Evolutionary conservation across 2,113 vertebrate species (phyloP).

Genomic region (Otus sunia): DNA sequence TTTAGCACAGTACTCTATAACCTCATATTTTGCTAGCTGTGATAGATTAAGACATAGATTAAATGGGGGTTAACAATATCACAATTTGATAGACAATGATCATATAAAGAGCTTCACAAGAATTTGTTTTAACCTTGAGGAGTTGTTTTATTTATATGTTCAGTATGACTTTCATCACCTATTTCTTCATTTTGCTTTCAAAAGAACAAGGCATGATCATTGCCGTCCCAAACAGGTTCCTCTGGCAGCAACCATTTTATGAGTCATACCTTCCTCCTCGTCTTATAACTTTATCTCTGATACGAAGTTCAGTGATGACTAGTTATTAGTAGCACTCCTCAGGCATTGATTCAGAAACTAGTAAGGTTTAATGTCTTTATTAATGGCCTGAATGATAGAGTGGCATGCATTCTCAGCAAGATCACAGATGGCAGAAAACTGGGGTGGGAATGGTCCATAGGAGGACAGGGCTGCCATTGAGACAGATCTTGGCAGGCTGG

Average conservation of each 20-base stretch:
- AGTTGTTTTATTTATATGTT: background rate
- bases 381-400: background rate
- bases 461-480: background rate
- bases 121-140: background rate
- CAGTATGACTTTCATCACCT: background rate
- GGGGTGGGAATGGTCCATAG: rapidly evolving
- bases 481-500: background rate
- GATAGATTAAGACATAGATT: background rate
- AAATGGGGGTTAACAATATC: background rate
- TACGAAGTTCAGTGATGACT: background rate
- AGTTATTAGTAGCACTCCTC: background rate
- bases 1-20: background rate
- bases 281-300: background rate
- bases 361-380: background rate
- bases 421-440: background rate
- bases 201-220: background rate
- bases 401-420: background rate
- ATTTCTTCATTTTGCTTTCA: background rate
- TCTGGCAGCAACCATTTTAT: background rate
- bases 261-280: background rate
- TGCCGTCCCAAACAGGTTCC: background rate
- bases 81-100: background rate
- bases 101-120: background rate
- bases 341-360: background rate
- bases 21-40: background rate